Conservation (phyloP, 2,797 vertebrate genomes). For the Epinephelus malabaricus region DNA sequence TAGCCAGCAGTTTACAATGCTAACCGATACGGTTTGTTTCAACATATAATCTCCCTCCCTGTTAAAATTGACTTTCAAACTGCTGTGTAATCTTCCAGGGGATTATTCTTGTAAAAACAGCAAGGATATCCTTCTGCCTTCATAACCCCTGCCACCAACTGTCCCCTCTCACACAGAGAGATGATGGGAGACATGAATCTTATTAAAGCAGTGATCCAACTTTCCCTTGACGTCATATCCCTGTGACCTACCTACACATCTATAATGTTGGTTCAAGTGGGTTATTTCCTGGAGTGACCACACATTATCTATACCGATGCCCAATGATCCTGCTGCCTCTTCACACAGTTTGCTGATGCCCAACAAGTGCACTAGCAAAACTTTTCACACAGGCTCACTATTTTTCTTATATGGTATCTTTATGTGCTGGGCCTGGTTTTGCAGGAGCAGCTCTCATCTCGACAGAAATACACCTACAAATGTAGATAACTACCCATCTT, state of each 20-base stretch:
- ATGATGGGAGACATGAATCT: constrained; percentile 26
- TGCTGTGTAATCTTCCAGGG: constrained; percentile 69
- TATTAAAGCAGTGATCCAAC: constrained; percentile 21
- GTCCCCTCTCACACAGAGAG: not conserved
- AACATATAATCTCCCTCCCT: constrained; percentile 65
- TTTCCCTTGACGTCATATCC: constrained; percentile 29
- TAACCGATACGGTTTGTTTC: constrained; percentile 62
- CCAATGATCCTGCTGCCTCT: not conserved
- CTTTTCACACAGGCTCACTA: not conserved
- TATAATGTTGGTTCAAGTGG: not conserved
- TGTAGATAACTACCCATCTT: not conserved
- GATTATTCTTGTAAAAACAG: constrained; percentile 64
- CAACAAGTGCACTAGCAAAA: not conserved
- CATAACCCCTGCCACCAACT: constrained; percentile 5
- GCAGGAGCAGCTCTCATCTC: not conserved
- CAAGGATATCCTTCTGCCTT: constrained; percentile 21
- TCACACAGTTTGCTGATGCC: not conserved
- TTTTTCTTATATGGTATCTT: not conserved
- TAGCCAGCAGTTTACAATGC: constrained; percentile 43
- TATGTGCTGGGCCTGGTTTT: not conserved
- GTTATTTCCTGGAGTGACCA: not conserved
- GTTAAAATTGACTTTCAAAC: constrained; percentile 66
- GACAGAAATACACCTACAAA: not conserved
- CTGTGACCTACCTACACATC: not conserved
- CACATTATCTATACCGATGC: not conserved